Base-by-base conservation (phyloP, 2,888 invertebrate species). In the Leucophenga montana region DNA sequence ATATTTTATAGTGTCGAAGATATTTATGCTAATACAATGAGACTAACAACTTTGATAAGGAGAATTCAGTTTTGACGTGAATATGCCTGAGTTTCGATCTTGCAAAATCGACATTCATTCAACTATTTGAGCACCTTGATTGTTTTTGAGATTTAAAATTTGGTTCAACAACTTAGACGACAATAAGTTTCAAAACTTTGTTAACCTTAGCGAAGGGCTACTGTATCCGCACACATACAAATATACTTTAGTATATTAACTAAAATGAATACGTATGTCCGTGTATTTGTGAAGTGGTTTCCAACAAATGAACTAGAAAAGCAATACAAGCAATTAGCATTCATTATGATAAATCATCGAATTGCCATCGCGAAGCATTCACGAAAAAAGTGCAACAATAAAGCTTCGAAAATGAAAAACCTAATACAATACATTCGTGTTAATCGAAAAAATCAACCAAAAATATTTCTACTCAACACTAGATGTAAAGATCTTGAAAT, bases 291-390 rank as follows among this genome's bases (percentile, higher is more conserved):
- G 9, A 27, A 22, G 56, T 13, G 56, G 22, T 22, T 13, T 11
- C 27, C 22, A 69, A 72, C 76, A 79, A 82, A 64, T 83, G 85
- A 78, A 84, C 83, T 82, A 79, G 79, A 86, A 84, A 85, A 78
- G 82, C 78, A 80, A 80, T 79, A 74, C 79, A 77, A 76, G 77
- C 84, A 85, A 85, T 86, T 85, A 85, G 83, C 85, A 80, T 85
- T 84, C 80, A 85, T 86, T 85, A 86, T 79, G 77, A 85, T 75
- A 82, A 77, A 81, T 82, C 75, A 84, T 82, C 83, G 82, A 83
- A 82, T 83, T 84, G 76, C 74, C 74, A 67, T 65, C 31, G 65
- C 70, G 20, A 22, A 65, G 33, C 27, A 59, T 67, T 75, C 75
- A 76, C 78, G 73, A 66, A 61, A 61, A n/a, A 64, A 64, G n/a